Evolutionary conservation across 2,888 invertebrate genomes (phyloP), one percentile per base, ranked within the genome.

Genomic region (Hoplodrina blanda): DNA sequence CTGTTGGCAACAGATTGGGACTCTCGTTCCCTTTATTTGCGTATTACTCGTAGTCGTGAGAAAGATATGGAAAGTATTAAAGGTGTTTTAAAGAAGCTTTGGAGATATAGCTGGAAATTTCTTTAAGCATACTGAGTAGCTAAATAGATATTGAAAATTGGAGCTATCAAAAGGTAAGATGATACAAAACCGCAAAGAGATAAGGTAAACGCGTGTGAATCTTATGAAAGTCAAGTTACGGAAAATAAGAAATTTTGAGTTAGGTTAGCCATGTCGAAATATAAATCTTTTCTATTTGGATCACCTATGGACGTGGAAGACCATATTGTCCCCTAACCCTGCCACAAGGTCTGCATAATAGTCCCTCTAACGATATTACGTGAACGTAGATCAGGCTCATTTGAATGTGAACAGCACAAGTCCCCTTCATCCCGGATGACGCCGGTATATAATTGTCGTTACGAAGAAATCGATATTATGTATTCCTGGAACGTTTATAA

Each of bases 371-470:
- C 54, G 52, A 71, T 61, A 62, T 64, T 52, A 61, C 54, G n/a
- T 33, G 56, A 62, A 56, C 53, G 67, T 54, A 41, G 19, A 44
- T n/a, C 41, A 30, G 62, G 25, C 69, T 75, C 67, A 72, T 78
- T 78, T 73, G 64, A 82, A 87, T 87, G 77, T 79, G 61, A 69
- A 82, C 70, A 78, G 81, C 82, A 81, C 80, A 69, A 73, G 73
- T 60, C 63, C 54, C 80, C 80, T 77, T 80, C 83, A 83, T 88
- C 83, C 88, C 85, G 89, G 88, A 89, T 89, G 87, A 85, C 76
- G 75, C 62, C 75, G 63, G 73, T 74, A 75, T 66, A 80, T 83
- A 81, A 80, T 86, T 81, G 76, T 83, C 74, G 79, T 71, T 79
- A 73, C 69, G 56, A 62, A 76, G 73, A 84, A 76, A 66, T 75